A percentile compares a stretch with the other conserved stretches of the same genome.
Evolutionary conservation across 2,113 vertebrate genomes (phyloP).

Genomic region (Ailuropoda melanoleuca): DNA sequence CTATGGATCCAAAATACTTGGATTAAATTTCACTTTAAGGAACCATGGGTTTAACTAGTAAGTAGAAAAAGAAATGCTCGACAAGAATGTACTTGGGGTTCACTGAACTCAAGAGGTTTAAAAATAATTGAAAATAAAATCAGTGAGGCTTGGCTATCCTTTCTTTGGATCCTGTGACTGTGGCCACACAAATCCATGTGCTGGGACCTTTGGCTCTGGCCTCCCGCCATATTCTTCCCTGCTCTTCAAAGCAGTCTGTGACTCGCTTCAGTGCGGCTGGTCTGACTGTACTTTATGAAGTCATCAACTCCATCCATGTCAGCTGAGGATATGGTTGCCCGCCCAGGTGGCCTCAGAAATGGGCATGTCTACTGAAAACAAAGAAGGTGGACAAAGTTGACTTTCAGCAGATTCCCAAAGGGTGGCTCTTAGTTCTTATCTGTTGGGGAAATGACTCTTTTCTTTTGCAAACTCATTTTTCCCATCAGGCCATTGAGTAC

Average conservation of each 20-base stretch:
- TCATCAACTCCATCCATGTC: too few species aligned
- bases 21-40: conserved; percentile 54
- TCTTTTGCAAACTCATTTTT: neutral
- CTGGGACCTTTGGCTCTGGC: neutral
- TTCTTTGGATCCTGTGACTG: neutral
- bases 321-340: neutral
- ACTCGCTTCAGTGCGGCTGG: neutral
- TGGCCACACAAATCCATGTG: rapidly evolving
- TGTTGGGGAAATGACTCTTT: neutral
- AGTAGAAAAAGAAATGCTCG: conserved; percentile 22
- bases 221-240: rapidly evolving
- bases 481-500: neutral
- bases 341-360: neutral
- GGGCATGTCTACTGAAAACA: neutral
- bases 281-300: neutral
- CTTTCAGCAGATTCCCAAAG: too few species aligned
- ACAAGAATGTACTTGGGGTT: conserved; percentile 39
- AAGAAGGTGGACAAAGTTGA: rapidly evolving
- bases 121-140: conserved; percentile 40
- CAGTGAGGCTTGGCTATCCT: conserved; percentile 27
- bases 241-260: neutral
- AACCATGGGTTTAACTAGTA: conserved; percentile 64
- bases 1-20: neutral
- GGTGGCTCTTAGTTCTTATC: neutral
- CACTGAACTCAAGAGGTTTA: conserved; percentile 53